phyloP scores from a whole-genome alignment of 2,113 vertebrate genomes.

The Himantopus leucocephalus region DNA sequence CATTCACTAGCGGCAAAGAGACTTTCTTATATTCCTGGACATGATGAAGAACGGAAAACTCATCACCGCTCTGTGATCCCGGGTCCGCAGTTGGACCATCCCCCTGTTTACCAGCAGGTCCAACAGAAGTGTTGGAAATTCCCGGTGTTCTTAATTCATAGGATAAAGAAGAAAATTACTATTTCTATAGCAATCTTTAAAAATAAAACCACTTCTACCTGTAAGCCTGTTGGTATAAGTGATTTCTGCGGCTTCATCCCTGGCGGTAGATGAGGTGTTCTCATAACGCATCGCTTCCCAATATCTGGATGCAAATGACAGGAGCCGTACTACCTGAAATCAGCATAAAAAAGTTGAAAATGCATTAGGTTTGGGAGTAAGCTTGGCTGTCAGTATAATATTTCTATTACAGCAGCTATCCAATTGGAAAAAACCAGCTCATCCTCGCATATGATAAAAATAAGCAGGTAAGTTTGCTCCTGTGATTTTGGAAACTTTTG shows the following conservation, averaged over 20 bases:
- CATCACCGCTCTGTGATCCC: not conserved
- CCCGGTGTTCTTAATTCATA: not conserved
- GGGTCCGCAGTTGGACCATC: not conserved
- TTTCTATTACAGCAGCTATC: slow-evolving; percentile 48
- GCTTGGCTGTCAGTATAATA: slow-evolving; percentile 28
- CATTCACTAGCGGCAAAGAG: not conserved
- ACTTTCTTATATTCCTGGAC: not conserved
- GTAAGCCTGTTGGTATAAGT: not conserved
- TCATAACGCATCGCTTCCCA: not conserved
- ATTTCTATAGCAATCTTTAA: not conserved
- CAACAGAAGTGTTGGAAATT: not conserved
- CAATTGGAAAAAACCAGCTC: slow-evolving; percentile 36
- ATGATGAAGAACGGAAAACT: not conserved
- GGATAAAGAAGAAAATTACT: not conserved
- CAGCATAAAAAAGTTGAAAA: slow-evolving; percentile 50
- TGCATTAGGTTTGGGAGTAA: slow-evolving; percentile 30
- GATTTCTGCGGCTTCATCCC: not conserved
- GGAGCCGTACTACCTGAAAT: slow-evolving; percentile 40
- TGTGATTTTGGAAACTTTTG: not conserved
- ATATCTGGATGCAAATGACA: slow-evolving; percentile 31
- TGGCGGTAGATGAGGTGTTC: slow-evolving; percentile 3
- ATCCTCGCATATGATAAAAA: not conserved
- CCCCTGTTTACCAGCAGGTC: not conserved
- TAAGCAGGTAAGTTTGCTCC: not conserved
- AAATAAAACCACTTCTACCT: not conserved